phyloP scores from a whole-genome alignment of 2,797 vertebrate species.

The Ctenopoma kingsleyae region DNA sequence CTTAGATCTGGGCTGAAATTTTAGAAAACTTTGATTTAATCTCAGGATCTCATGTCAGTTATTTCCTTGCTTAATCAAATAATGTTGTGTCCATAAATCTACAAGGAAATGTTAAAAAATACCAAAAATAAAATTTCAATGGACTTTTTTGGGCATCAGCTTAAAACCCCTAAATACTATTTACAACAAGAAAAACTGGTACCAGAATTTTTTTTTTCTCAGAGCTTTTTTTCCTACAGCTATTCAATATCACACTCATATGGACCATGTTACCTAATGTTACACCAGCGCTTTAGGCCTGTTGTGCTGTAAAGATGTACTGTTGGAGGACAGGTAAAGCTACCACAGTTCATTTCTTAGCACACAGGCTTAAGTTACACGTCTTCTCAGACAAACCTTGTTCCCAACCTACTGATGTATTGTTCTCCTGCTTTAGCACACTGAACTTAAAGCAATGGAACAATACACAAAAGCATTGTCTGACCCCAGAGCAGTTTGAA shows the following conservation, averaged over 20 bases:
- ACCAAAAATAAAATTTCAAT: too few species aligned
- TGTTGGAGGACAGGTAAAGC: background rate
- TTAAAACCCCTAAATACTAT: too few species aligned
- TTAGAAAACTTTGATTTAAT: background rate
- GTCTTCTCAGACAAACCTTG: conserved; percentile 12
- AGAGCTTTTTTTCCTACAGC: background rate
- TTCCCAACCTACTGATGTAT: conserved; percentile 34
- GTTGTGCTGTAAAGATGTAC: background rate
- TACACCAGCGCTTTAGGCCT: background rate
- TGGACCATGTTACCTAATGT: conserved; percentile 1
- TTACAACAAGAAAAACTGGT: too few species aligned
- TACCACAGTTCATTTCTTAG: background rate
- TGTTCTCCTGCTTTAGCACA: conserved; percentile 34
- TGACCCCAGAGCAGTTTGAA: conserved; percentile 38
- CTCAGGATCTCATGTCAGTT: too few species aligned
- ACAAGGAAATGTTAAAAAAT: too few species aligned
- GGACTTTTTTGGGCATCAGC: too few species aligned
- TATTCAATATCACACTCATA: background rate
- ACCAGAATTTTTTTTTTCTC: too few species aligned
- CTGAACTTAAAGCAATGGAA: conserved; percentile 39
- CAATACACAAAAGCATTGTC: conserved; percentile 58
- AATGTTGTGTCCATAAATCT: background rate
- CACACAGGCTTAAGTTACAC: background rate
- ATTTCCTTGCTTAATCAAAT: background rate
- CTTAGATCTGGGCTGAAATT: background rate